Evolutionary conservation across 1,140 invertebrate species (phyloP), one percentile per base, ranked within the genome.

Genomic region (Drosophila simulans): DNA sequence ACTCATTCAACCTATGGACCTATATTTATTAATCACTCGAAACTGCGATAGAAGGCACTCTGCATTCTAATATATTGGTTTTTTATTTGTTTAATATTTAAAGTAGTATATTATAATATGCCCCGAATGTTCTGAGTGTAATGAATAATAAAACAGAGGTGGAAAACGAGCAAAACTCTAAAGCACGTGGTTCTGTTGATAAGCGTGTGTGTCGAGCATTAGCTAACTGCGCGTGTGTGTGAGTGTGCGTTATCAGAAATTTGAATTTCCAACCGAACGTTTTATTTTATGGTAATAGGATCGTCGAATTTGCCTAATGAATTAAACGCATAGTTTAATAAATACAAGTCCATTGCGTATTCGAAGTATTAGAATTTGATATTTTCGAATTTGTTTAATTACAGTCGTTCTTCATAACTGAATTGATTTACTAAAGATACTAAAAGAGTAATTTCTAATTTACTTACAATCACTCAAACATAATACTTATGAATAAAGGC

Each of bases 171-270:
- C 5, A 13, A 54, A 63, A 39, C 48, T 35, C 58, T 39, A 63
- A 73, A 74, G 71, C 71, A 74, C 71, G 71, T 74, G 71, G 71
- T 49, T 27, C 51, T 46, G 58, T 63, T 74, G 71, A 74, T 74
- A 70, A 70, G 66, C 37, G 22, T 49, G 31, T 45, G 40, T 45
- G 37, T 39, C 31, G 31, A 31, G 31, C 31, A 31, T 31, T 31
- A 31, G 31, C 31, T 10, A 8, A 8, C 35, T 37, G 35, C 13
- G 12, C 13, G 8, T 37, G 35, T 13, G 27, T 53, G 25, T 55
- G 25, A 22, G 27, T 46, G 27, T 55, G 37, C 34, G 7, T 55
- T 69, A 66, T 69, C 49, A 51, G 37, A 57, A 65, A 46, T 66
- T 37, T 55, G 17, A 35, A 17, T 52, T 64, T 39, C 35, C 5